A percentile compares a stretch with the other conserved stretches of the same genome.
Evolutionary conservation across 1,140 invertebrate genomes (phyloP).

Genomic region (Drosophila tsacasi): DNA sequence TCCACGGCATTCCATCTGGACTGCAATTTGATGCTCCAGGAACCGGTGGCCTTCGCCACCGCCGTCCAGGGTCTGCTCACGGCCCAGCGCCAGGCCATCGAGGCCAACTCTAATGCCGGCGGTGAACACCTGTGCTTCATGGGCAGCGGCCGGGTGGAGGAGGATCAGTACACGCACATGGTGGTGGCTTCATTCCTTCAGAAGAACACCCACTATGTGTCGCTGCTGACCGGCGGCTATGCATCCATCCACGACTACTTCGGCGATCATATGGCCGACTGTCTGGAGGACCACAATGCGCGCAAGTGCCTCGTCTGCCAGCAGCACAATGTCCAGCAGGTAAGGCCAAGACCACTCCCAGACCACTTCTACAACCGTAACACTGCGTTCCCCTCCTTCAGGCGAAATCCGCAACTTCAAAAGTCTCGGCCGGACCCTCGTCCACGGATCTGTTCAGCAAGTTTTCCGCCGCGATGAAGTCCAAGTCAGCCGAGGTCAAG

Average conservation of each 20-base stretch:
- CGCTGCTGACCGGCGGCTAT: slow-evolving; percentile 96
- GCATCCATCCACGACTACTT: slow-evolving; percentile 95
- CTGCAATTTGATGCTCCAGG: slow-evolving; percentile 98
- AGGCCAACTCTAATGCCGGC: slow-evolving; percentile 94
- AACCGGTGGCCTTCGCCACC: slow-evolving; percentile 96
- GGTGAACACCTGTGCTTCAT: slow-evolving; percentile 99
- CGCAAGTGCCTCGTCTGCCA: slow-evolving; percentile 92
- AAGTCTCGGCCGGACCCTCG: slow-evolving; percentile 69
- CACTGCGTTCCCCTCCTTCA: slow-evolving; percentile 5
- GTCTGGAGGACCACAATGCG: slow-evolving; percentile 93
- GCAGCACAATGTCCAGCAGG: slow-evolving; percentile 65
- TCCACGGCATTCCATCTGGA: slow-evolving; percentile 99
- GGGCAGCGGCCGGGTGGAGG: slow-evolving; percentile 97
- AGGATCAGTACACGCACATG: slow-evolving; percentile 99
- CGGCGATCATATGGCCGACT: slow-evolving; percentile 91
- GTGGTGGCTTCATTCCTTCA: slow-evolving; percentile 98
- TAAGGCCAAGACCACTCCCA: slow-evolving; percentile 1
- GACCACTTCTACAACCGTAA: too few relatives aligned
- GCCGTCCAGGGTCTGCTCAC: slow-evolving; percentile 97
- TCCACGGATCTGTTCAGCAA: slow-evolving; percentile 91
- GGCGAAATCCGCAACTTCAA: slow-evolving; percentile 46
- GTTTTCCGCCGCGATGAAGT: slow-evolving; percentile 92
- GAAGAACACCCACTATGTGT: slow-evolving; percentile 96
- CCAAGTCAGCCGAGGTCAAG: slow-evolving; percentile 96
- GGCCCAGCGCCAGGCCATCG: slow-evolving; percentile 95